Evolutionary conservation across 2,888 invertebrate species (phyloP), one percentile per base, ranked within the genome.

Genomic region (Cantharis rufa): DNA sequence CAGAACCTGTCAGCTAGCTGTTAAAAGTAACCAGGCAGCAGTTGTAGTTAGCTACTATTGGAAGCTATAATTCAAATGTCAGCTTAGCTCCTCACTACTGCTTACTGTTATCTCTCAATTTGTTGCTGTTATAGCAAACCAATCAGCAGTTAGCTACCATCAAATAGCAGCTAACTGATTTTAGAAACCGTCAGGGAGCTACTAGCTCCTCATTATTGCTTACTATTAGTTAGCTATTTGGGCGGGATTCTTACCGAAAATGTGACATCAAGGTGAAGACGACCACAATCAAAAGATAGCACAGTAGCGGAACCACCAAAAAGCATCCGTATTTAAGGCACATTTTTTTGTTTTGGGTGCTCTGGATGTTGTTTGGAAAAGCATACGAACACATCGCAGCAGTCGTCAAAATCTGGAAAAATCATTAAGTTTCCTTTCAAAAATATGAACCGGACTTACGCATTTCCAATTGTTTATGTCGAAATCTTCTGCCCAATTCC

Each of bases 181-280:
- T 16, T 16, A 16, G 16, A 16, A 16, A 16, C 16, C 16, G 16
- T 16, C 16, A 16, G 16, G 1, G 16, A 16, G 16, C 16, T 16
- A 18, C 18, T 18, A 18, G 18, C 18, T 18, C 2, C 18, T 18
- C 18, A 18, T 18, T 18, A 18, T 3, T 18, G 18, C 18, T 2
- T 18, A 18, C 21, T 21, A n/a, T n/a, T n/a, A n/a, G n/a, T n/a
- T n/a, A n/a, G 5, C 21, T 21, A 21, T 5, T 21, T 21, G 21
- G 32, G 5, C 1, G 32, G 5, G 0, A n/a, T 13, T 0, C 84
- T 85, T 85, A 89, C 89, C 87, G 86, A 82, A 87, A 88, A 74
- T 87, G 87, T 3, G 88, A 88, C 87, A 89, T 88, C 76, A 89
- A 81, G 9, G 88, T 88, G 80, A 89, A 89, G 5, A 89, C 84